Base-by-base conservation (phyloP, 2,888 invertebrate genomes). In the Rhogogaster chlorosoma region DNA sequence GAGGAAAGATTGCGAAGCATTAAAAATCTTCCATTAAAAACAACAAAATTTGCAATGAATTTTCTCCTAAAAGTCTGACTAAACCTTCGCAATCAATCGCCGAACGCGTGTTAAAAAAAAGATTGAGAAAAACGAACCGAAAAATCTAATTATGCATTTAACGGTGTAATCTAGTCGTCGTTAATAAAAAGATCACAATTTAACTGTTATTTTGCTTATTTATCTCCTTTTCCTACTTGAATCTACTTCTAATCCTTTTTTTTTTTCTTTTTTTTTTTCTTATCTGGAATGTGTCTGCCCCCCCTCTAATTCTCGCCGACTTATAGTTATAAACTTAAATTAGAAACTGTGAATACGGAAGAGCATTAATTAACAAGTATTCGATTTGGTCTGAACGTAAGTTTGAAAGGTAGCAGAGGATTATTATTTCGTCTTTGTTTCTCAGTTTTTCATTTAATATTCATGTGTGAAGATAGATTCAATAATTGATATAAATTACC, bases 381-480 rank as follows among this genome's bases (percentile, higher is more conserved):
- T 53, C 38, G 3, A 61, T 26, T 90, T 90, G 91, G 92, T 90
- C 92, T 92, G 91, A 92, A 92, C 90, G 89, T 91, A 91, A 42
- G 88, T 92, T 92, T 92, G 90, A 91, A 92, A 91, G 90, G 90
- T 89, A 61, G 61, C 26, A 26, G 22, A 26, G 22, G 26, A 26
- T 61, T 26, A 61, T 61, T 61, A 61, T 61, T 53, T 53, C 53
- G 88, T 67, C 67, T 75, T 26, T 29, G 89, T 88, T 88, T 87
- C 86, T 42, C 15, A 82, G 38, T 73, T 26, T 26, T 12, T 10
- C 22, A 22, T 61, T 26, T 61, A 7, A 36, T 36, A 36, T 26
- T 26, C 15, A 4, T 71, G 2, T 71, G 42, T 38, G 7, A 15
- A 70, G 29, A 70, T 26, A 71, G 26, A 38, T 38, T 71, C 22